Conservation (phyloP, 35 echinoderm and acorn worm genomes). For the Diadema setosum region DNA sequence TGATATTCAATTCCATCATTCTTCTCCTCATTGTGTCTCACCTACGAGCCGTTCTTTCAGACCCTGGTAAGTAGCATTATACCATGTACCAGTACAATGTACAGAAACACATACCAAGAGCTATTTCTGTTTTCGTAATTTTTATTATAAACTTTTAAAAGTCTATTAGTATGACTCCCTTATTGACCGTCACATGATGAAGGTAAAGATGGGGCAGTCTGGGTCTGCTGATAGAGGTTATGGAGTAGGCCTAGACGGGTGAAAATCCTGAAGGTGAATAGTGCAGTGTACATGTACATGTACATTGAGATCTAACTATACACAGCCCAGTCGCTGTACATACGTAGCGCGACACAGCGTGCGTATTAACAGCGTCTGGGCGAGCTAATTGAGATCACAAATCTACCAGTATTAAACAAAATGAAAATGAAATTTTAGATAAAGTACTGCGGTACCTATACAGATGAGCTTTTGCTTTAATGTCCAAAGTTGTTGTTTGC, state of each 20-base stretch:
- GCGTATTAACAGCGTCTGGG: too few species aligned
- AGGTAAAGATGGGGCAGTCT: neutral
- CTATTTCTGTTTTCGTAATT: neutral
- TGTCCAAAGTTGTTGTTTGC: too few species aligned
- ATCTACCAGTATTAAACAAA: too few species aligned
- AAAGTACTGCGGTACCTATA: too few species aligned
- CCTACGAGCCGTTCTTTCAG: slow-evolving; percentile 72
- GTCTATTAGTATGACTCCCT: neutral
- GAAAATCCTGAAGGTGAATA: too few species aligned
- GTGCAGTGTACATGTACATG: too few species aligned
- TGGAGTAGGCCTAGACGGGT: neutral
- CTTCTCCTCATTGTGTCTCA: slow-evolving; percentile 63
- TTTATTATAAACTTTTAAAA: neutral
- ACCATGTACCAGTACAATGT: neutral
- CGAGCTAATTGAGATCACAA: too few species aligned
- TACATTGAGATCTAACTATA: too few species aligned
- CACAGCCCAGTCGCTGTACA: too few species aligned
- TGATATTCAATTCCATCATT: slow-evolving; percentile 74
- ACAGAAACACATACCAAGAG: neutral
- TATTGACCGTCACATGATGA: neutral
- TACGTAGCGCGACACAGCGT: too few species aligned
- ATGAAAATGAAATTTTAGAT: too few species aligned
- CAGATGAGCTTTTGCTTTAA: too few species aligned
- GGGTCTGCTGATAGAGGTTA: neutral
- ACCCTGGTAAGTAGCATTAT: slow-evolving; percentile 56